A percentile compares a stretch with the other conserved stretches of the same genome.
Conservation (phyloP, 1,140 invertebrate species). For the Papilio polyxenes region DNA sequence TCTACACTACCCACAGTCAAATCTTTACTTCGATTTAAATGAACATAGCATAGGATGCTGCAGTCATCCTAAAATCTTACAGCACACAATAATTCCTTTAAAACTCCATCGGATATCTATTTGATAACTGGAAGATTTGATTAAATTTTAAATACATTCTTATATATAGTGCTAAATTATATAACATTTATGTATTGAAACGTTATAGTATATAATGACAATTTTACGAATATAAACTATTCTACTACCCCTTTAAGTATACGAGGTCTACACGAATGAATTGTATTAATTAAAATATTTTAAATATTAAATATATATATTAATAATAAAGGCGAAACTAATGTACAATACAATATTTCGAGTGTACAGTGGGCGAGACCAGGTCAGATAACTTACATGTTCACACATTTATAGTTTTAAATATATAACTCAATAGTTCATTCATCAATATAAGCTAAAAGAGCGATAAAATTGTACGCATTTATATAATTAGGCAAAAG, state of each 20-base stretch:
- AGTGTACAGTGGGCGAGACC: constrained; percentile 41
- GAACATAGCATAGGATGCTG: constrained; percentile 75
- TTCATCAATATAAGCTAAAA: constrained; percentile 63
- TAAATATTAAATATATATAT: constrained; percentile 44
- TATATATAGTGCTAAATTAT: neutral
- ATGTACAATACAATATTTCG: constrained; percentile 58
- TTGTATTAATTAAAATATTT: constrained; percentile 75
- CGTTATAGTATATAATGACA: constrained; percentile 55
- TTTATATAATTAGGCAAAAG: constrained; percentile 79
- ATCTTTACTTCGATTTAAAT: constrained; percentile 73
- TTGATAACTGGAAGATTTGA: constrained; percentile 47
- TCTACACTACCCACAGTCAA: constrained; percentile 74
- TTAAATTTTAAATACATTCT: constrained; percentile 39
- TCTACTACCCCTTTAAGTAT: constrained; percentile 70
- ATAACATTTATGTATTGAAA: constrained; percentile 43
- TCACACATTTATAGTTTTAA: constrained; percentile 57
- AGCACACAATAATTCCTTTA: constrained; percentile 58
- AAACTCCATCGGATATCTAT: constrained; percentile 25
- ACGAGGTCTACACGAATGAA: constrained; percentile 72
- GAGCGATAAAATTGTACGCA: constrained; percentile 76
- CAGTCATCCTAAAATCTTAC: constrained; percentile 59
- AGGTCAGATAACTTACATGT: constrained; percentile 67
- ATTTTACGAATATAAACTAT: constrained; percentile 70
- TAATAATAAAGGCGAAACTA: constrained; percentile 65
- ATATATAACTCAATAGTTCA: constrained; percentile 61